phyloP scores from a whole-genome alignment of 2,888 invertebrate species.

The Cryptophagus acutangulus region DNA sequence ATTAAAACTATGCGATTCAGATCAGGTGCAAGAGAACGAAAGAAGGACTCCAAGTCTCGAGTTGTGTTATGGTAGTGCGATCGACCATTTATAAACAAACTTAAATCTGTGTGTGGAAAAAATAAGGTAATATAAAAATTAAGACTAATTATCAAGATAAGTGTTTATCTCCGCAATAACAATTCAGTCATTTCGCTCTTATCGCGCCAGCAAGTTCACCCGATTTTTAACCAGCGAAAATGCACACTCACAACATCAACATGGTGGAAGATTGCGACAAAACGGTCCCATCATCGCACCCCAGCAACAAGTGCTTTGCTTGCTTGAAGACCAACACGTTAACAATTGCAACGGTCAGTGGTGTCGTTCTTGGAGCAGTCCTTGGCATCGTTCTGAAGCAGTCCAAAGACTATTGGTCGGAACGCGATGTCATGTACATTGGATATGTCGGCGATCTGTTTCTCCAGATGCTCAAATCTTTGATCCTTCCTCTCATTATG shows the following conservation, averaged over 20 bases:
- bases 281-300: no score
- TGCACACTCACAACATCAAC: conserved; percentile 8
- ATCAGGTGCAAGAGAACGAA: not conserved
- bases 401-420: conserved; percentile 47
- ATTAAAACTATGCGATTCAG: not conserved
- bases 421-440: conserved; percentile 63
- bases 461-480: conserved; percentile 66
- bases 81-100: no score
- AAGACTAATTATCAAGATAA: no score
- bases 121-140: no score
- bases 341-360: conserved; percentile 55
- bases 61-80: no score
- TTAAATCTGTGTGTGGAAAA: no score
- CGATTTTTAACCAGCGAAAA: no score
- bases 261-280: conserved; percentile 12
- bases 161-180: no score
- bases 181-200: no score
- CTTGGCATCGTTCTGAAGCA: conserved; percentile 51
- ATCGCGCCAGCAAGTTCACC: no score
- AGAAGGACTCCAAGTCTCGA: no score
- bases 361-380: conserved; percentile 53
- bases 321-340: conserved; percentile 50
- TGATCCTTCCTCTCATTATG: conserved; percentile 70
- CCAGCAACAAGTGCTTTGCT: conserved; percentile 32
- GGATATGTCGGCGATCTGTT: conserved; percentile 62